Base-by-base conservation (phyloP, 2,888 invertebrate genomes). In the Leptinotarsa rubiginosa region DNA sequence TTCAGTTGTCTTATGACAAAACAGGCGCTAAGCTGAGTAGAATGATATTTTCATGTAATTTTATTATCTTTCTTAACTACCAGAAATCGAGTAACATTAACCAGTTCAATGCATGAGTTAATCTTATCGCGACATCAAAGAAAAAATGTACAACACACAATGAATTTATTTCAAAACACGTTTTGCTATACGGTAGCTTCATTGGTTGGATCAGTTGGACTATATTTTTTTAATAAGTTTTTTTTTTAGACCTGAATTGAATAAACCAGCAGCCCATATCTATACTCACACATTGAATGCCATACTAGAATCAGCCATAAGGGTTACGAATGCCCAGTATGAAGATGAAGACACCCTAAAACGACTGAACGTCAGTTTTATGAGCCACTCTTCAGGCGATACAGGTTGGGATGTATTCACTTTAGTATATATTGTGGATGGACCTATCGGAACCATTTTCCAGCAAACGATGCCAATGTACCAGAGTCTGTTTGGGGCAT, bases 291-390 rank as follows among this genome's bases (percentile, higher is more conserved):
- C 97, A 85, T 90, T 98, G 79, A 93, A 94, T 72, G 93, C 93
- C 73, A 94, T 96, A 84, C 88, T 97, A 85, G 96, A 96, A 86
- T 93, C 94, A 47, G 96, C 96, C 12, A 92, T 96, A 83, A 91
- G 97, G 81, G 95, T 95, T 47, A 98, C 98, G 16, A 97, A 97
- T 88, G 96, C 97, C 16, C 97, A 97, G 88, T 96, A 93, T 87
- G 97, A 98, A 85, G 96, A 97, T 85, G 92, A 93, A 52, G 97
- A 98, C 86, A 96, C 98, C 68, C 90, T 98, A 16, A 93, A 94
- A 81, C 90, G 97, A 20, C 89, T 99, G 49, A 97, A 97, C 88
- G 96, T 97, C 70, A 91, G 84, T 74, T 84, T 87, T 73, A 86
- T 87, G 85, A 85, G 85, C 72, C 84, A 84, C 73, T 87, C 88